Base-by-base conservation (phyloP, 2,888 invertebrate genomes). In the Helobdella robusta region DNA sequence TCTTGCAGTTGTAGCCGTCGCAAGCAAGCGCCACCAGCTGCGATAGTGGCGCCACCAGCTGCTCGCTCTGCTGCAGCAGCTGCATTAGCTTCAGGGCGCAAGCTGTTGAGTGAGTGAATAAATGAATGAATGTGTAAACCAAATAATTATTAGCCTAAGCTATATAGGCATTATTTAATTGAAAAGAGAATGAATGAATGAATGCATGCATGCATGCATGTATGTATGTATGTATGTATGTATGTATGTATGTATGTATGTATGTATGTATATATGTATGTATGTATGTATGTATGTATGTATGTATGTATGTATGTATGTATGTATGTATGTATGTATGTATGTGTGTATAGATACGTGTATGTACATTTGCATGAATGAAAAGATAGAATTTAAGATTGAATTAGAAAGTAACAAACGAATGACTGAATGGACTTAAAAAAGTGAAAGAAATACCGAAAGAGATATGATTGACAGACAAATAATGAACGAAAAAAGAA, bases 31-130 rank as follows among this genome's bases (percentile, higher is more conserved):
- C 83, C 0, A 89, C 84, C 34, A 87, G 87, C 67, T 84, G 83
- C 34, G 87, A 86, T 71, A 89, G 82, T 32, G 86, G 84, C 15
- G 81, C 78, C 0, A 85, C 85, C 40, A 89, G 80, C 78, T 87
- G 86, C 72, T 91, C 90, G 74, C 84, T 83, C 71, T 86, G 83
- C 81, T 89, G 88, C 35, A 91, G 82, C 60, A 89, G 76, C 84
- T 89, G 83, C 28, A 82, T 82, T 76, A 80, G 73, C 73, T 78
- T 78, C 69, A 78, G 44, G 18, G 64, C 67, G 60, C 70, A 72
- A 34, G 67, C 72, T 71, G 65, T 30, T 20, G 28, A n/a, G 15
- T 20, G 20, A 52, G 23, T 25, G 25, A 20, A 11, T 23, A 44
- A 35, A 44, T 3, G 30, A 50, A 15, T 40, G 11, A n/a, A 40